Conservation (phyloP, 2,888 invertebrate species). For the Petrophora chlorosata region DNA sequence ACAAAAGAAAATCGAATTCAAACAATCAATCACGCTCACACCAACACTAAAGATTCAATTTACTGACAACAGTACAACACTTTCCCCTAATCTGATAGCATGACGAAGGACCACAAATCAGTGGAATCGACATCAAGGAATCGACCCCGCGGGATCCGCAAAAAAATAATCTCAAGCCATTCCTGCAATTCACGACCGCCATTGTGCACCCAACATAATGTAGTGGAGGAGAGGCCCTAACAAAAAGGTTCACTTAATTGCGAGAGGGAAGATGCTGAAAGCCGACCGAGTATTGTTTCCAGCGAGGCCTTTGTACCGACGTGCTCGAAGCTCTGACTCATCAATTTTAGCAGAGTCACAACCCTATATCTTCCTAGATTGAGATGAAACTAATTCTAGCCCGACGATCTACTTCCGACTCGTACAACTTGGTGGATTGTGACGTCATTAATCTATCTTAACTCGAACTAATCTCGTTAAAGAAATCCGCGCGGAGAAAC, state of each 20-base stretch:
- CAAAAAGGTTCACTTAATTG: constrained; percentile 82
- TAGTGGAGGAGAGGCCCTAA: constrained; percentile 69
- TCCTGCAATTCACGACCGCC: constrained; percentile 79
- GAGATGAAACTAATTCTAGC: constrained; percentile 59
- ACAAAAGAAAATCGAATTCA: neutral
- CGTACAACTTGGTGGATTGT: constrained; percentile 13
- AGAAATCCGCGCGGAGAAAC: constrained; percentile 11
- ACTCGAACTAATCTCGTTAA: constrained; percentile 32
- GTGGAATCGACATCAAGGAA: constrained; percentile 53
- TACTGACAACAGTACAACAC: constrained; percentile 60
- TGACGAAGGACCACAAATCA: constrained; percentile 71
- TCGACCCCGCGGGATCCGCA: constrained; percentile 53
- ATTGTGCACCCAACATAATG: constrained; percentile 79
- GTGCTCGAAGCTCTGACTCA: constrained; percentile 71
- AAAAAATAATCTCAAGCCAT: constrained; percentile 71
- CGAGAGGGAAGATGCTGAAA: constrained; percentile 73
- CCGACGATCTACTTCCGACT: constrained; percentile 30
- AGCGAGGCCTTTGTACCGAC: constrained; percentile 66
- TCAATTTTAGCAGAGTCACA: constrained; percentile 74
- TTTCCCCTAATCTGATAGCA: constrained; percentile 56
- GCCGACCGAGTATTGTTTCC: constrained; percentile 73
- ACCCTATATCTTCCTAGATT: constrained; percentile 45
- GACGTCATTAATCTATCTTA: constrained; percentile 52
- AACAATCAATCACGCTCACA: constrained; percentile 14
- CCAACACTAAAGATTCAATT: constrained; percentile 52